Conservation (phyloP, 2,888 invertebrate genomes). For the Fabriciana adippe region DNA sequence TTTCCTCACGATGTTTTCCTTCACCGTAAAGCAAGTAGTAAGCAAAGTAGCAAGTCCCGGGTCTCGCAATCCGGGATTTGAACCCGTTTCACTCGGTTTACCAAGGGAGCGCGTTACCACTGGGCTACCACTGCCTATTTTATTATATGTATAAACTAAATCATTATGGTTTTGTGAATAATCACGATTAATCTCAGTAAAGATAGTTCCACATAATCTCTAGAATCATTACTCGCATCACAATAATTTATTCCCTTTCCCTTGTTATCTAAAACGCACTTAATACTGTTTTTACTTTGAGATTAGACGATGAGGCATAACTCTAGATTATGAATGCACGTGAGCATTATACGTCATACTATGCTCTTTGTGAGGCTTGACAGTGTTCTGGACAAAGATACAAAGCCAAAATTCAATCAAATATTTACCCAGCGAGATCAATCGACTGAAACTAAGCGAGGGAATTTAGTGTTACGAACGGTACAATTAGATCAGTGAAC, state of each 20-base stretch:
- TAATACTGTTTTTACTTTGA: conserved; percentile 6
- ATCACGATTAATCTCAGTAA: no score
- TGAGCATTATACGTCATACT: conserved; percentile 4
- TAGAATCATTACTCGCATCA: background rate
- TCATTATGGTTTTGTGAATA: no score
- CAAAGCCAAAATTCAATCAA: conserved; percentile 31
- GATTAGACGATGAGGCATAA: conserved; percentile 4
- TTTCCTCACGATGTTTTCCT: no score
- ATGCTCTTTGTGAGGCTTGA: conserved; percentile 20
- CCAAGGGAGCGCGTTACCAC: no score
- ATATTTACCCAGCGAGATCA: conserved; percentile 31
- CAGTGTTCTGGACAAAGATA: conserved; percentile 32
- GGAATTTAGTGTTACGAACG: conserved; percentile 24
- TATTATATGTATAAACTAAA: no score
- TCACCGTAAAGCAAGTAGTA: no score
- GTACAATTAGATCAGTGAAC: conserved; percentile 30
- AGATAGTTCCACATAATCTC: no score
- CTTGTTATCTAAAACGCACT: background rate
- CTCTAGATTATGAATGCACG: background rate
- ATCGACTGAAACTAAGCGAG: conserved; percentile 29
- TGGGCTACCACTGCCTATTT: no score
- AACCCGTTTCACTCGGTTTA: no score
- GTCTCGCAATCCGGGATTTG: no score
- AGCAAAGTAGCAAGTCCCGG: no score
- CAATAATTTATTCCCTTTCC: background rate